Conservation (phyloP, 2,797 vertebrate genomes). For the Pipistrellus kuhlii region DNA sequence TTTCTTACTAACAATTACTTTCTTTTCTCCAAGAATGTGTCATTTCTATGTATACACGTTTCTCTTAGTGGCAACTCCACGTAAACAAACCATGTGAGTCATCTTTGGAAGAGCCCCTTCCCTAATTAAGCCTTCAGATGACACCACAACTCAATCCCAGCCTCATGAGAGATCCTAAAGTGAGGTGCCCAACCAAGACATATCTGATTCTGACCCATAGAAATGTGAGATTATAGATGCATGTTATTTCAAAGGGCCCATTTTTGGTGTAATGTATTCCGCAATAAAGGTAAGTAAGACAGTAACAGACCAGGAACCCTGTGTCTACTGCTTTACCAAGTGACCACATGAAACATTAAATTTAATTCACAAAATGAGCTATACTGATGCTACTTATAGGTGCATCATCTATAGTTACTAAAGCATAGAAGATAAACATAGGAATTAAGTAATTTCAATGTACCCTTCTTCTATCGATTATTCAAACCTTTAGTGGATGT, state of each 20-base stretch:
- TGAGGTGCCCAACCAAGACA: background rate
- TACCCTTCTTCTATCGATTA: background rate
- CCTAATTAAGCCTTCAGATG: background rate
- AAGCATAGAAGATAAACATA: background rate
- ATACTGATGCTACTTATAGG: background rate
- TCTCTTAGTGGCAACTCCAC: background rate
- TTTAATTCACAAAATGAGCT: background rate
- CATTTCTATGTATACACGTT: background rate
- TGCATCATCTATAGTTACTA: background rate
- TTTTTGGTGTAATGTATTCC: background rate
- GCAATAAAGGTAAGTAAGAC: background rate
- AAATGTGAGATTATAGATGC: background rate
- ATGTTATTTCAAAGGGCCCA: background rate
- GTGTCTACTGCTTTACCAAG: background rate
- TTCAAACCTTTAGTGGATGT: background rate
- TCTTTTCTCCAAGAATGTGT: background rate
- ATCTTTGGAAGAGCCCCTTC: background rate
- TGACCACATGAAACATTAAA: background rate
- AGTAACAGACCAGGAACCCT: background rate
- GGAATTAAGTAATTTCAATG: background rate
- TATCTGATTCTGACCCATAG: background rate
- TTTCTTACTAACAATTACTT: background rate
- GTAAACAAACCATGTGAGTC: background rate
- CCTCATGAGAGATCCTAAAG: background rate
- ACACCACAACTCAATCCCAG: background rate